Evolutionary conservation across 2,797 vertebrate genomes (phyloP).

Genomic region (Bucorvus abyssinicus): DNA sequence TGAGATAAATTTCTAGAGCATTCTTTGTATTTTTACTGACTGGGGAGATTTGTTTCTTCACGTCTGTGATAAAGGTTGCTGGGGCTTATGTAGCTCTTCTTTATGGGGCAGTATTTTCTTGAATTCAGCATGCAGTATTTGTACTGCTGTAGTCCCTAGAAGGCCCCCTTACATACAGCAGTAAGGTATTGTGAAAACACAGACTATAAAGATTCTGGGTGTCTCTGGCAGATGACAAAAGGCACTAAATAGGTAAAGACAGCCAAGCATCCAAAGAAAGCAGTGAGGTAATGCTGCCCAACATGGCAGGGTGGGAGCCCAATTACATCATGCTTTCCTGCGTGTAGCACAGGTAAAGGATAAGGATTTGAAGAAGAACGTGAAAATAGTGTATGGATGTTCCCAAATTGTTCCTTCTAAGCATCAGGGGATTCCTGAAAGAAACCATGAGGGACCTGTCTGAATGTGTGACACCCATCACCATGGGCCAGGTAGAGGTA

Average conservation of each 20-base stretch:
- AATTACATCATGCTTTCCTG: background rate
- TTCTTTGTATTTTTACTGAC: constrained; percentile 62
- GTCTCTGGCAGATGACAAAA: background rate
- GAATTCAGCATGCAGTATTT: background rate
- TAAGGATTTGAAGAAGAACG: background rate
- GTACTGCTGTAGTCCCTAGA: background rate
- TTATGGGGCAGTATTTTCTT: background rate
- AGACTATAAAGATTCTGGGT: background rate
- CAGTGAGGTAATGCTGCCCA: background rate
- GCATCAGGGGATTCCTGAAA: background rate
- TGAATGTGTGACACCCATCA: fast-evolving
- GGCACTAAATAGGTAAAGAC: background rate
- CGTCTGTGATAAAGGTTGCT: background rate
- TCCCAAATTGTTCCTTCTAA: background rate
- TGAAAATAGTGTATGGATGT: background rate
- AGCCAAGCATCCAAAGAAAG: background rate
- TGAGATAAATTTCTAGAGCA: constrained; percentile 66
- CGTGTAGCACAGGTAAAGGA: background rate
- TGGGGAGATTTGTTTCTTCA: constrained; percentile 26
- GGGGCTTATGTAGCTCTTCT: background rate
- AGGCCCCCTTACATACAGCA: background rate
- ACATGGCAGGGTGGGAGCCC: background rate
- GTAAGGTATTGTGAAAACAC: background rate
- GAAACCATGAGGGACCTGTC: background rate
- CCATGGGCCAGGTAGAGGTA: fast-evolving